Percentiles rank a stretch among this genome's conserved stretches.
Conservation (phyloP, 2,888 invertebrate species). For the Meloe dianella region DNA sequence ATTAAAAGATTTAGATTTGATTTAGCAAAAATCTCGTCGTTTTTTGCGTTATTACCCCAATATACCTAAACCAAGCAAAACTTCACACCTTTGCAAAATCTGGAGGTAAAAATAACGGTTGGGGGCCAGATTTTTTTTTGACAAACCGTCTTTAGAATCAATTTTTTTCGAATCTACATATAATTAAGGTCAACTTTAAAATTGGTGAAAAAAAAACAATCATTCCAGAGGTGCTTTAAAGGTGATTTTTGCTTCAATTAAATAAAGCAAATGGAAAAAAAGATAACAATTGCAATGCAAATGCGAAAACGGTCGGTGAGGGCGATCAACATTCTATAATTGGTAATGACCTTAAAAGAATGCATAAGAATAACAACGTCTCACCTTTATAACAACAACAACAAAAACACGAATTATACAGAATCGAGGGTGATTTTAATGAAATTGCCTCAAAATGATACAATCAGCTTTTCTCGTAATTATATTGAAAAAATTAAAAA, state of each 20-base stretch:
- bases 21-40: too few relatives aligned
- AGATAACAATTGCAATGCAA: not conserved
- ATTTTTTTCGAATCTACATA: not conserved
- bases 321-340: constrained; percentile 15
- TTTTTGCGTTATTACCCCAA: not conserved
- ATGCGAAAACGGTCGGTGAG: not conserved
- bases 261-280: not conserved
- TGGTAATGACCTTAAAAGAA: constrained; percentile 11
- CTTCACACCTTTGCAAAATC: not conserved
- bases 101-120: not conserved
- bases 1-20: too few relatives aligned
- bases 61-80: not conserved
- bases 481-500: not conserved
- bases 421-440: not conserved
- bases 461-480: not conserved
- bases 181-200: not conserved
- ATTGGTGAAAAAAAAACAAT: not conserved
- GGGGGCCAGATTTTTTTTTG: not conserved
- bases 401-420: not conserved
- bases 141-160: too few relatives aligned
- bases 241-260: not conserved
- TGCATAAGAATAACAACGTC: not conserved
- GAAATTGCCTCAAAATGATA: not conserved
- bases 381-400: not conserved
- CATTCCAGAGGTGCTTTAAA: too few relatives aligned